Base-by-base conservation (phyloP, 2,113 vertebrate species). In the Paramisgurnus dabryanus region DNA sequence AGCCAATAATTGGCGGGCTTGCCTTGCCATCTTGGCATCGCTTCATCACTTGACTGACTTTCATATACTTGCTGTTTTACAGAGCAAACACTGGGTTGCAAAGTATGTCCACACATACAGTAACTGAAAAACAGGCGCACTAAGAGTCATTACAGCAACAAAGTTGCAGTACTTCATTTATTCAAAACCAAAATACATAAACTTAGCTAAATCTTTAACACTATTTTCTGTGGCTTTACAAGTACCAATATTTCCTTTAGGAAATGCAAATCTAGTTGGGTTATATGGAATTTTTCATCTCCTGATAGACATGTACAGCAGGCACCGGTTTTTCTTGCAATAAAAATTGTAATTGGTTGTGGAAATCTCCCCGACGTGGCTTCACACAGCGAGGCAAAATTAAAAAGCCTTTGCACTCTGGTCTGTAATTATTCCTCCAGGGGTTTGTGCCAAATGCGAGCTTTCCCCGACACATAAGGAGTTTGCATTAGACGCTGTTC, bases 341-440 rank as follows among this genome's bases (percentile, higher is more conserved):
- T 72, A 18, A 43, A 58, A 72, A 58, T 72, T 58, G 53, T 43
- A 72, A 41, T 40, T 18, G 69, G 57, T 72, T 72, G 69, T 43
- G 69, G 5, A 72, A 72, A 72, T 72, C 53, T 72, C 17, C 39
- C 53, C 34, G 15, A 72, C 41, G 39, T 17, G 17, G 39, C 53
- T 72, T 53, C 53, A 72, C 39, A 41, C 39, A 72, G 70, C 39
- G 9, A 12, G 53, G 53, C 3, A 6, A 72, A 72, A 58, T 72
- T 58, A 58, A 72, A 72, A 72, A 58, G 70, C 18, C 17, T 39
- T 72, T 9, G 4, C 3, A n/a, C 53, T 58, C 34, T 13, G 39
- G 70, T 58, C 39, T 72, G 53, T 43, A 72, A 72, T 72, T 72
- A 58, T 72, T 72, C 17, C 70, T 72, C 70, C 39, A 58, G 70